Conservation (phyloP, 2,888 invertebrate genomes). For the Hirtodrosophila alboralis region DNA sequence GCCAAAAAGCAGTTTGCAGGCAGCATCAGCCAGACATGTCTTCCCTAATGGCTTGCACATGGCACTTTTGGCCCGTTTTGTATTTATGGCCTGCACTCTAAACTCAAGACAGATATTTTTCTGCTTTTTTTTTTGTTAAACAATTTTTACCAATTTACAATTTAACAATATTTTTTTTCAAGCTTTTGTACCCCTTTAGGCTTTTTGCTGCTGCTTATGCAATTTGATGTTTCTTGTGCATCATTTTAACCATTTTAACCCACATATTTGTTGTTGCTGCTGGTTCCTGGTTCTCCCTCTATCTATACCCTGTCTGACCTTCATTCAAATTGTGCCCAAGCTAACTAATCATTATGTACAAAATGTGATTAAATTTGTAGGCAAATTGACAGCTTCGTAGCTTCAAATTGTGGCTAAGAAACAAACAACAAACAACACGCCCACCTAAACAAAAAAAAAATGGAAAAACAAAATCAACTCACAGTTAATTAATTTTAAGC, state of each 20-base stretch:
- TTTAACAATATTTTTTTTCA: constrained; percentile 26
- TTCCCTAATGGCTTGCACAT: constrained; percentile 68
- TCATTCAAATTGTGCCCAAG: constrained; percentile 10
- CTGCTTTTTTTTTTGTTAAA: no score
- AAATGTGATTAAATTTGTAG: constrained; percentile 47
- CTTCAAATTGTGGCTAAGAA: constrained; percentile 7
- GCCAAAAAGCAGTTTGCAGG: constrained; percentile 52
- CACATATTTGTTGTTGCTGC: constrained; percentile 36
- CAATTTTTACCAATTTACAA: constrained; percentile 6
- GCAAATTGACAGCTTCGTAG: constrained; percentile 51
- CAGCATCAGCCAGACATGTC: constrained; percentile 40
- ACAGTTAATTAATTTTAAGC: constrained; percentile 66
- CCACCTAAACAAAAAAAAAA: no score
- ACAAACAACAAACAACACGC: constrained; percentile 38
- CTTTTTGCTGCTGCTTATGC: constrained; percentile 65
- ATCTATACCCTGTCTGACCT: constrained; percentile 63
- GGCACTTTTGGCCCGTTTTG: constrained; percentile 44
- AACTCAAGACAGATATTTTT: no score
- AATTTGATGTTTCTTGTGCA: no score
- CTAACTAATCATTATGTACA: neutral
- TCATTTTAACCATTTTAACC: no score
- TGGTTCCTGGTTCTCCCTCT: constrained; percentile 55
- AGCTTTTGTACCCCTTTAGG: constrained; percentile 7
- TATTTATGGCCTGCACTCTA: constrained; percentile 63
- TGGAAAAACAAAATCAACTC: constrained; percentile 32